Conservation (phyloP, 2,888 invertebrate genomes). For the Polymixis flavicincta region DNA sequence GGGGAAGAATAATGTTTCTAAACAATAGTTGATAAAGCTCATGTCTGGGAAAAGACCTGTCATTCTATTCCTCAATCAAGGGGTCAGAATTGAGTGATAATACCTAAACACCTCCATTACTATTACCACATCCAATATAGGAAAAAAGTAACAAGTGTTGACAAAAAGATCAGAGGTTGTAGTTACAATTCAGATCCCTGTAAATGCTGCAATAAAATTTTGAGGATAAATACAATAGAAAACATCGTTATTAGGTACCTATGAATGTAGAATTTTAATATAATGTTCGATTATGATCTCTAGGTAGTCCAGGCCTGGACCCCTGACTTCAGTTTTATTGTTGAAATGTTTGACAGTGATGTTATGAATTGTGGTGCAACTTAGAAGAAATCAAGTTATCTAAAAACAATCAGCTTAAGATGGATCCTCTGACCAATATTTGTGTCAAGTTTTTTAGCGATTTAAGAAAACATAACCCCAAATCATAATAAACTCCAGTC, state of each 20-base stretch:
- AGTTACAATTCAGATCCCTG: neutral
- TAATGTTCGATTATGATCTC: neutral
- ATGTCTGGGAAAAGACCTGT: neutral
- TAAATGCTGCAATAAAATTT: neutral
- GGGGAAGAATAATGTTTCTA: neutral
- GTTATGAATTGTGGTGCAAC: neutral
- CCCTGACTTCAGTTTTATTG: neutral
- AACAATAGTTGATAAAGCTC: neutral
- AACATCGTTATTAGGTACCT: neutral
- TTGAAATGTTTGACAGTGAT: neutral
- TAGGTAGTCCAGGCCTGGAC: too few relatives aligned
- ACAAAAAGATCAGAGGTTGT: neutral
- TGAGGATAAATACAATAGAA: neutral
- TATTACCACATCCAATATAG: neutral
- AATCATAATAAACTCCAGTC: slow-evolving; percentile 23
- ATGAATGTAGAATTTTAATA: too few relatives aligned
- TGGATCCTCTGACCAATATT: neutral
- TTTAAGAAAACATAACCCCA: slow-evolving; percentile 36
- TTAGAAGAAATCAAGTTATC: neutral
- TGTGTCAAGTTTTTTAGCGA: neutral
- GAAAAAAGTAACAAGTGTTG: neutral
- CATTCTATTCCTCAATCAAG: neutral
- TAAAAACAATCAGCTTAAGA: neutral
- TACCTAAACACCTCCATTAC: neutral
- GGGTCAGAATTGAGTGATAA: neutral